These are phyloP conservation scores for silkworm (Bombyx mori) DNA, from an alignment of 1,140 invertebrate species.

Conservation along the genomic window DNA sequence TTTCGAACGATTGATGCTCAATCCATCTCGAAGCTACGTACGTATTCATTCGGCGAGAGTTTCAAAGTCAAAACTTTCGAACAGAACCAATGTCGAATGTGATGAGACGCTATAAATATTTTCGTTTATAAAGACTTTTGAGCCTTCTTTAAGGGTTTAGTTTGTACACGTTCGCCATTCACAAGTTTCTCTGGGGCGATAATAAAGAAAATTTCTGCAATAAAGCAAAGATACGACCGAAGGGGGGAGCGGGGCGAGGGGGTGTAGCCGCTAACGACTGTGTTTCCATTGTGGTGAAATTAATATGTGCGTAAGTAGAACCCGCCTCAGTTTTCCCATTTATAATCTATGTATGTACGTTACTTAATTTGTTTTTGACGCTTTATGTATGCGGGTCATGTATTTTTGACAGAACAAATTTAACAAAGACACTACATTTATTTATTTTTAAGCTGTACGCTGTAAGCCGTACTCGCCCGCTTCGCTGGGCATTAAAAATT, in stretches of 20 bases:
- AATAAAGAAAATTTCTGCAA: conserved; percentile 21
- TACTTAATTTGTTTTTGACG: neutral
- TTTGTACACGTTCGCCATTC: neutral
- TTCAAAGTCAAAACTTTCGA: too few relatives aligned
- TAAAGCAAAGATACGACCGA: conserved; percentile 12
- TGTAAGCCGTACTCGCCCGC: too few relatives aligned
- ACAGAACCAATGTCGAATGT: too few relatives aligned
- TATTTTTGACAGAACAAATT: neutral
- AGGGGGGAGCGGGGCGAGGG: neutral
- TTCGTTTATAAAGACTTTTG: too few relatives aligned
- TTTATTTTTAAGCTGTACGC: too few relatives aligned
- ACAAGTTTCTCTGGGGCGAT: neutral
- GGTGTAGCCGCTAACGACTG: neutral
- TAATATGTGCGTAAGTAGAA: conserved; percentile 4
- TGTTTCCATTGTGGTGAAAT: conserved; percentile 4
- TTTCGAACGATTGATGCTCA: too few relatives aligned
- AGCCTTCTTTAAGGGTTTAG: too few relatives aligned
- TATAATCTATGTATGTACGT: neutral
- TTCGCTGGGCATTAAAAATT: too few relatives aligned
- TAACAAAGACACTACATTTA: too few relatives aligned
- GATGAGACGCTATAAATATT: too few relatives aligned
- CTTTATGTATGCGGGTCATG: neutral
- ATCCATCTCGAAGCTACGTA: too few relatives aligned
- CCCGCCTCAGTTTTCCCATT: neutral
- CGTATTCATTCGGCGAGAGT: too few relatives aligned